Evolutionary conservation across 2,797 vertebrate species (phyloP).

Genomic region (Urophycis tenuis): DNA sequence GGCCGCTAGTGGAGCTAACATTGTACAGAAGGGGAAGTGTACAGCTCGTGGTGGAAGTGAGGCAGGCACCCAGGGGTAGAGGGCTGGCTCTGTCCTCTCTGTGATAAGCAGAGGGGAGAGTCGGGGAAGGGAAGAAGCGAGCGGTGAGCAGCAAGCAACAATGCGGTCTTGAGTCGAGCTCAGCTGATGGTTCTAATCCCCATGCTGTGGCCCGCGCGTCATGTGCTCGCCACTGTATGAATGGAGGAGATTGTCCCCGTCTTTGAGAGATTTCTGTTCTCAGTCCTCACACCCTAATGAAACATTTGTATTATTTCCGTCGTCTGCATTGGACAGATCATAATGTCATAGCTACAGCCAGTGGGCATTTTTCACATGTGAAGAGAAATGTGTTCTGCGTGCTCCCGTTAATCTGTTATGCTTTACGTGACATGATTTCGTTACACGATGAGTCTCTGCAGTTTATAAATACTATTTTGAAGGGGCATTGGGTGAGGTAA

Average conservation of each 20-base stretch:
- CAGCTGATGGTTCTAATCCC: constrained; percentile 74
- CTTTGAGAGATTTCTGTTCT: constrained; percentile 56
- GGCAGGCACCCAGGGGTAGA: constrained; percentile 25
- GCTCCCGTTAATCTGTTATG: neutral
- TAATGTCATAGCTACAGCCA: neutral
- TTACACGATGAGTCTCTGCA: neutral
- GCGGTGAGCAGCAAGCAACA: constrained; percentile 64
- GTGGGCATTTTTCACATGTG: neutral
- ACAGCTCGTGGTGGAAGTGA: constrained; percentile 54
- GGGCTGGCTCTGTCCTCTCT: constrained; percentile 52
- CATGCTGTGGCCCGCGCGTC: constrained; percentile 63
- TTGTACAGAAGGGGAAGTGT: constrained; percentile 35
- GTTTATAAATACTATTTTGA: neutral
- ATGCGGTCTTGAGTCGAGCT: constrained; percentile 69
- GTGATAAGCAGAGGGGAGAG: constrained; percentile 60
- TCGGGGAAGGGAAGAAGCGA: constrained; percentile 52
- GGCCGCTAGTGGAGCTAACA: neutral
- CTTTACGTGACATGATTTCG: neutral
- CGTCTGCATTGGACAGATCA: neutral
- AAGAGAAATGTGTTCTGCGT: neutral
- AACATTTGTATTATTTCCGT: neutral
- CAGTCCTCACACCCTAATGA: constrained; percentile 35
- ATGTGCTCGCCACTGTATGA: constrained; percentile 65
- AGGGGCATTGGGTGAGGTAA: neutral
- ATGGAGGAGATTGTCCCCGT: constrained; percentile 68